A percentile compares a stretch with the other conserved stretches of the same genome.
phyloP scores from a whole-genome alignment of 2,888 invertebrate genomes.

The Tryphoninae sp. region DNA sequence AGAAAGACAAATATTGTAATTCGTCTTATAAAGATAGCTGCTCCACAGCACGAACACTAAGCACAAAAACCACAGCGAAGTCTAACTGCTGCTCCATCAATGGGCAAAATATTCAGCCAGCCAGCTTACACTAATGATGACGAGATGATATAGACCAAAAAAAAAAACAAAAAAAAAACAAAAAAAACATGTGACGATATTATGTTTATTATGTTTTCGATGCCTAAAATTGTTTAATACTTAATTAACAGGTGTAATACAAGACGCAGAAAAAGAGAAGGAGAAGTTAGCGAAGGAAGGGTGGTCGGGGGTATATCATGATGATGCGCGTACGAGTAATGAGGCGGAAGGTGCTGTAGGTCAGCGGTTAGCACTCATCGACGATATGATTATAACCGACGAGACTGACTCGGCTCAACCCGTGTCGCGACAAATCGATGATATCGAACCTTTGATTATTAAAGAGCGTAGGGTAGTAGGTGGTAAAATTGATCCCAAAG shows the following conservation, averaged over 20 bases:
- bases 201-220: slow-evolving; percentile 72
- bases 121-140: slow-evolving; percentile 81
- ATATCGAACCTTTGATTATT: slow-evolving; percentile 70
- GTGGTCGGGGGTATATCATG: slow-evolving; percentile 81
- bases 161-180: slow-evolving; percentile 31
- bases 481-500: slow-evolving; percentile 67
- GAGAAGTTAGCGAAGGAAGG: slow-evolving; percentile 81
- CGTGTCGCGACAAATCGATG: slow-evolving; percentile 28
- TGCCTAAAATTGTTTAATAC: slow-evolving; percentile 80
- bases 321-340: slow-evolving; percentile 78
- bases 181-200: slow-evolving; percentile 65
- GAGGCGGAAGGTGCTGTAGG: slow-evolving; percentile 78
- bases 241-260: slow-evolving; percentile 82
- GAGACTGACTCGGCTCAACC: slow-evolving; percentile 52
- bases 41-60: slow-evolving; percentile 80
- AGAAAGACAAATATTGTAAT: slow-evolving; percentile 1
- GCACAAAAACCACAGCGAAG: slow-evolving; percentile 78
- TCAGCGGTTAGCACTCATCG: slow-evolving; percentile 67
- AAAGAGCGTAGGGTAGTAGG: slow-evolving; percentile 69
- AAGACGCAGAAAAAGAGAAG: slow-evolving; percentile 81
- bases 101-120: slow-evolving; percentile 77
- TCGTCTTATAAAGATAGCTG: slow-evolving; percentile 75
- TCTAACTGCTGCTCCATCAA: slow-evolving; percentile 79
- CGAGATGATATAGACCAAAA: slow-evolving; percentile 58
- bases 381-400: slow-evolving; percentile 53